A percentile compares a stretch with the other conserved stretches of the same genome.
phyloP scores from a whole-genome alignment of 2,113 vertebrate genomes.

The Todiramphus chloris region DNA sequence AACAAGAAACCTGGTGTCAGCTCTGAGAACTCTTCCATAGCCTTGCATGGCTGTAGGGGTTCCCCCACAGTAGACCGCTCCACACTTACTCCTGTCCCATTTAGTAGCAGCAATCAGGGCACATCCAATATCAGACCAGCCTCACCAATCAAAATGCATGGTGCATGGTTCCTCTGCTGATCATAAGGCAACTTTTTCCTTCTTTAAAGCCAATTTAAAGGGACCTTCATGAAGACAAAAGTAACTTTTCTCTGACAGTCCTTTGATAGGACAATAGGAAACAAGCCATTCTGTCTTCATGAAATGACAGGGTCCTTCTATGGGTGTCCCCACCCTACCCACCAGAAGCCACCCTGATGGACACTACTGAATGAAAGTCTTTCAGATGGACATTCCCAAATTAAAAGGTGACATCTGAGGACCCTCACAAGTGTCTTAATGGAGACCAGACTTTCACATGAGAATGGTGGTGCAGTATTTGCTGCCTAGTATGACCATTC shows the following conservation, averaged over 20 bases:
- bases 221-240: not conserved
- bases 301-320: not conserved
- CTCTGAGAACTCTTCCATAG: not conserved
- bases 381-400: not conserved
- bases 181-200: not conserved
- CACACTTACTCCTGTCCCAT: not conserved
- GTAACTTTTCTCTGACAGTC: not conserved
- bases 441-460: not conserved
- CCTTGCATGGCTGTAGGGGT: not conserved
- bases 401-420: not conserved
- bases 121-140: not conserved
- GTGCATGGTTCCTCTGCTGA: not conserved
- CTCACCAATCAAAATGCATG: not conserved
- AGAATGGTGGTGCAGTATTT: not conserved
- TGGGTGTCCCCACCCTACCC: not conserved
- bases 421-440: not conserved
- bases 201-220: not conserved
- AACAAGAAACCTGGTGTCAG: not conserved
- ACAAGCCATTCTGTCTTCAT: not conserved
- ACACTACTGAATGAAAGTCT: not conserved
- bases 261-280: not conserved
- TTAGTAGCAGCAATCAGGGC: not conserved
- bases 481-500: not conserved
- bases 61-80: not conserved
- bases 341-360: not conserved